phyloP scores from a whole-genome alignment of 2,888 invertebrate species.

The Ennomos fuscantarius region DNA sequence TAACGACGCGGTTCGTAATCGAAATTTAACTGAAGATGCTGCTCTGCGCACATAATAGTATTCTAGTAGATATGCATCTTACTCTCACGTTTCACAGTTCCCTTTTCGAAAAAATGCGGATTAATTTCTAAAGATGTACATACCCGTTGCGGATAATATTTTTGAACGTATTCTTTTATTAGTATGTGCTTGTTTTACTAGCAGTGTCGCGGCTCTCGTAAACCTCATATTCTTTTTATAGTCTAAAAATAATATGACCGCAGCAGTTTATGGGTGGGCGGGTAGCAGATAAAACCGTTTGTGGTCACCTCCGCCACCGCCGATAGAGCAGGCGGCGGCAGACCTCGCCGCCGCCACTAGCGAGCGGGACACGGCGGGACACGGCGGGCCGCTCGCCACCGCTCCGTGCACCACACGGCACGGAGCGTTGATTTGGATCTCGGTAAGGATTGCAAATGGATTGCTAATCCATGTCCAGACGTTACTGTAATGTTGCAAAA shows the following conservation, averaged over 20 bases:
- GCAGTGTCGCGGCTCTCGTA: slow-evolving; percentile 3
- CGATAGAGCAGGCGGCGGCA: background rate
- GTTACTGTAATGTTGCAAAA: background rate
- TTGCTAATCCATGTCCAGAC: slow-evolving; percentile 9
- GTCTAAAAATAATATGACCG: slow-evolving; percentile 6
- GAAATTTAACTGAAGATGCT: slow-evolving; percentile 31
- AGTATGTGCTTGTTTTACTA: slow-evolving; percentile 9
- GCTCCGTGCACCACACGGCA: background rate
- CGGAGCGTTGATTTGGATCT: slow-evolving; percentile 4
- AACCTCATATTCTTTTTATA: slow-evolving; percentile 16
- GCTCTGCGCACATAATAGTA: slow-evolving; percentile 37
- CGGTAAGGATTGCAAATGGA: slow-evolving; percentile 14
- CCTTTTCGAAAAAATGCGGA: slow-evolving; percentile 11
- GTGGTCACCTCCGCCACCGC: background rate
- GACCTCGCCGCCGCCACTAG: background rate
- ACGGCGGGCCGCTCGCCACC: background rate
- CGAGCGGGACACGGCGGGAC: background rate
- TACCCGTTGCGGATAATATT: background rate
- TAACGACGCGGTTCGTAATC: slow-evolving; percentile 4
- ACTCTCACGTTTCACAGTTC: slow-evolving; percentile 5
- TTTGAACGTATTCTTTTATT: slow-evolving; percentile 7
- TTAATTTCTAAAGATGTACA: background rate
- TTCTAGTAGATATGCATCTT: slow-evolving; percentile 24
- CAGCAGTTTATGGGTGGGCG: background rate
- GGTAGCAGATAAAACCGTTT: slow-evolving; percentile 1